Base-by-base conservation (phyloP, 2,888 invertebrate species). In the Sinodicranocentrus sp. region DNA sequence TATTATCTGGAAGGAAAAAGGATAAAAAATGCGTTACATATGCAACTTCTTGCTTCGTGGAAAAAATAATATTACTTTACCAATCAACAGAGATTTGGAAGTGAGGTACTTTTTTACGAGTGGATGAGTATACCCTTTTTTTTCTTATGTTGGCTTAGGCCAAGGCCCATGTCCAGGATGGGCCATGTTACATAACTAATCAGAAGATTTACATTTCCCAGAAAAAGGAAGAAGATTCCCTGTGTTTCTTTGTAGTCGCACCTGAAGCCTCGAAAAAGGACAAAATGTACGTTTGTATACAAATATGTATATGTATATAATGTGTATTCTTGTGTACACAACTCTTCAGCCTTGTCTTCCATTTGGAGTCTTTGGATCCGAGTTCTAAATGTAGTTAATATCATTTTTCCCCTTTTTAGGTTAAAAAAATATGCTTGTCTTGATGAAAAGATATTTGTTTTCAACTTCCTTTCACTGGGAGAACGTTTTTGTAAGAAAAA, bases 381-480 rank as follows among this genome's bases (percentile, higher is more conserved):
- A n/a, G 15, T 33, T 44, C 21, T 23, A 17, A 23, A 15, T 65
- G 13, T 33, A 54, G 23, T 21, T 39, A 15, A 28, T n/a, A 61
- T 83, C 78, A 70, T 54, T 73, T 63, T 63, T 43, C 77, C 77
- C 71, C 61, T 63, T 77, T 82, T 75, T 61, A 33, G 48, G 72
- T 33, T 67, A 48, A 72, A 72, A 70, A 33, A 6, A 15, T 33
- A 54, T 54, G 21, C 67, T 73, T 78, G 61, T 63, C 79, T 68
- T 77, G 79, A 79, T 79, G 79, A 71, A 79, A 79, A 80, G 84
- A 80, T 86, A 86, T 86, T 86, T 86, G 86, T 86, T 86, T 86
- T 86, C 86, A 86, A 86, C 86, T 86, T 86, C 86, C 86, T 86
- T 79, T 72, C 52, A 8, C 54, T 28, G 43, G 23, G 28, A 48